Conservation (phyloP, 2,797 vertebrate species). For the Zalophus californianus region DNA sequence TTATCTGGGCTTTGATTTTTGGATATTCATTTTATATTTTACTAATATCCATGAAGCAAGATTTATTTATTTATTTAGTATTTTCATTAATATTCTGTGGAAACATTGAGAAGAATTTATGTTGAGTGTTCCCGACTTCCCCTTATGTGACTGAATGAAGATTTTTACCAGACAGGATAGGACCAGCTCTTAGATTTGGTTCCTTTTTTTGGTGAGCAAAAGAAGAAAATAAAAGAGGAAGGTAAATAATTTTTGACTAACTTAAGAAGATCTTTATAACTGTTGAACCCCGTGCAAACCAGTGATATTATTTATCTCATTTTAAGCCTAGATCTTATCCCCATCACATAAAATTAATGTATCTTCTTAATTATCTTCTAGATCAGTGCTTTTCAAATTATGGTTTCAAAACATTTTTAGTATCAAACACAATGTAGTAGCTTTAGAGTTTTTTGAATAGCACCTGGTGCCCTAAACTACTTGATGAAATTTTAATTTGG, state of each 20-base stretch:
- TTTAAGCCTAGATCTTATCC: slow-evolving; percentile 41
- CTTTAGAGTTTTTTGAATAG: not conserved
- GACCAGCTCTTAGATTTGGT: slow-evolving; percentile 49
- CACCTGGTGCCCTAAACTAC: not conserved
- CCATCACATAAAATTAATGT: not conserved
- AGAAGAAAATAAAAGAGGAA: not conserved
- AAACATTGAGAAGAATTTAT: slow-evolving; percentile 60
- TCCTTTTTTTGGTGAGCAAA: slow-evolving; percentile 26
- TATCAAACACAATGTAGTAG: not conserved
- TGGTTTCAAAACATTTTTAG: not conserved
- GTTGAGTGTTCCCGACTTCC: slow-evolving; percentile 44
- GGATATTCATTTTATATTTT: slow-evolving; percentile 42
- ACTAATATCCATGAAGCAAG: not conserved
- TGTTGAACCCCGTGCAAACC: not conserved
- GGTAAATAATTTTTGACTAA: slow-evolving; percentile 40
- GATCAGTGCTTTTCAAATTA: not conserved
- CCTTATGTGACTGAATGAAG: slow-evolving; percentile 39
- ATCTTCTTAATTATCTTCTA: not conserved
- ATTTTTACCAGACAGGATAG: slow-evolving; percentile 43
- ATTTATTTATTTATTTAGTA: slow-evolving; percentile 41
- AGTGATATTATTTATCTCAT: not conserved
- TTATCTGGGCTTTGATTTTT: slow-evolving; percentile 45
- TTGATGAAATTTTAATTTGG: slow-evolving; percentile 31
- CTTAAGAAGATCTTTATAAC: slow-evolving; percentile 20
- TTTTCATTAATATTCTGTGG: not conserved